These are phyloP conservation scores for Dendropsophus ebraccatus DNA, from an alignment of 2,113 vertebrate genomes.

Conservation along the genomic window DNA sequence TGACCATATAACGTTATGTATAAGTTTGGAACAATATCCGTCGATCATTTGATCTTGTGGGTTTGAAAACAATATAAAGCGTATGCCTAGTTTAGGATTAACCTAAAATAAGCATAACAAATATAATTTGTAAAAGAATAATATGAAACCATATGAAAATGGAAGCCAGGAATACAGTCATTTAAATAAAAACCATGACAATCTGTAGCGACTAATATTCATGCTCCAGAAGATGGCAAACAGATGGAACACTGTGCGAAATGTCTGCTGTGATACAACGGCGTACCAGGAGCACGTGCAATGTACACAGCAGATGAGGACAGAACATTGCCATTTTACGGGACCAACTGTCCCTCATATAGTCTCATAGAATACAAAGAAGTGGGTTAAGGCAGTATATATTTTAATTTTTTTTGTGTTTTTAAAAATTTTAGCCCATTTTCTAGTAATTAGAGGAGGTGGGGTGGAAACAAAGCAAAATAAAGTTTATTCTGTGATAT, in stretches of 20 bases:
- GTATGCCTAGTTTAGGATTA: too few species aligned
- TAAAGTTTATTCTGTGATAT: background rate
- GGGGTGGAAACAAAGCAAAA: background rate
- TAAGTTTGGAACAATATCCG: too few species aligned
- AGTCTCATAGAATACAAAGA: background rate
- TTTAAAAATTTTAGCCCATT: too few species aligned
- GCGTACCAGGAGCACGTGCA: background rate
- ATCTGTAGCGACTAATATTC: background rate
- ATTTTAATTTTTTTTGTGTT: background rate
- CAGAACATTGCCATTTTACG: background rate
- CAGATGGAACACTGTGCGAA: slow-evolving; percentile 19
- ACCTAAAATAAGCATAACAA: too few species aligned
- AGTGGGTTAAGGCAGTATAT: background rate
- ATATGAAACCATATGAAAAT: background rate
- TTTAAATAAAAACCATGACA: background rate
- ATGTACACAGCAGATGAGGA: slow-evolving; percentile 34
- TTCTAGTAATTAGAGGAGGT: background rate
- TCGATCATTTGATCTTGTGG: too few species aligned
- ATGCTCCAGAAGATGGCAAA: background rate
- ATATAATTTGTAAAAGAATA: too few species aligned
- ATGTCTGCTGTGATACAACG: too few species aligned
- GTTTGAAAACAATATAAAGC: too few species aligned
- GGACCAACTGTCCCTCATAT: background rate
- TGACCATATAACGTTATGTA: too few species aligned
- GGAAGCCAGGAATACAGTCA: too few species aligned